Base-by-base conservation (phyloP, 2,113 vertebrate species). In the Cyprinodon tularosa region DNA sequence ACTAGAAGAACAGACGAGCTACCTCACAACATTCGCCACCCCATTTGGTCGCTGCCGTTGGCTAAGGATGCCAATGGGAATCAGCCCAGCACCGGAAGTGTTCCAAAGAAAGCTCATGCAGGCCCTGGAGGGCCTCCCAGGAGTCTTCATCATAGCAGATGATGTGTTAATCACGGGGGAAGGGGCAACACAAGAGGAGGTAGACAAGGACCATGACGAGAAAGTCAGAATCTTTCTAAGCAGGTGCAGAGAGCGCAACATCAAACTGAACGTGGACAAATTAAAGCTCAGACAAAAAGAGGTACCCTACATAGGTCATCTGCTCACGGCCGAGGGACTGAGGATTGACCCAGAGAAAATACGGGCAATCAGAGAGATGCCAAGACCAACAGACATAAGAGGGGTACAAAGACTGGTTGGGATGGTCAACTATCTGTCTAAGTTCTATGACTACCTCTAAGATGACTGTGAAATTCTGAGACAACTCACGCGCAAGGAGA, bases 41-140 rank as follows among this genome's bases (percentile, higher is more conserved):
- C 71, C 74, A 0, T 66, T 72, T 10, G 63, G 74, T 2, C 13
- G 29, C 1, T 83, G 42, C 48, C 38, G 15, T 29, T 84, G 84
- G 80, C 69, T 80, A 17, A 74, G 70, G 22, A 74, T 79, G 64
- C 65, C 74, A 6, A 76, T 78, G 77, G 68, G 74, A 3, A 73
- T 81, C 8, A 64, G 77, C 47, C 68, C 72, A 13, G 72, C 83
- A 3, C 81, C 47, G 12, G 77, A 84, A 10, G 48, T 80, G 5
- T 84, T 84, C 62, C 74, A 83, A 42, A 8, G 29, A 11, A 84
- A 84, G 39, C 76, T 80, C 3, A 80, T 60, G 22, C n/a, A 72
- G 36, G 82, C 61, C 3, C 20, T 68, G 2, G 70, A 70, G 3
- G 2, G 45, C 8, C 1, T 66, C 0, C n/a, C 66, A 22, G 42